Percentiles rank a stretch among this genome's conserved stretches.
Conservation (phyloP, 2,113 vertebrate species). For the Etia nguti region DNA sequence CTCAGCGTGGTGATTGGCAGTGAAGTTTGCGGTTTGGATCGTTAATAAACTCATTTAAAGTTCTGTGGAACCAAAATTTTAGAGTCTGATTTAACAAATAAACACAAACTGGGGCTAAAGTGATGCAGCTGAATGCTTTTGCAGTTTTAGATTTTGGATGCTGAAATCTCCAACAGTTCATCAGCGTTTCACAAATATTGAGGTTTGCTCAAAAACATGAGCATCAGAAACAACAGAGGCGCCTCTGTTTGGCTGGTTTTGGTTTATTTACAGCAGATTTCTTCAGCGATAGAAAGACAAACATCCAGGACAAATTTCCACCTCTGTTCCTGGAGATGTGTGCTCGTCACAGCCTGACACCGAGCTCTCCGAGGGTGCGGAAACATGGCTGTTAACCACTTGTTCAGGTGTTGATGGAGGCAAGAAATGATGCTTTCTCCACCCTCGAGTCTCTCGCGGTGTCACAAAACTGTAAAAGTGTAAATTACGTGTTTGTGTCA, state of each 20-base stretch:
- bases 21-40: neutral
- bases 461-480: neutral
- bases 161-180: neutral
- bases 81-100: neutral
- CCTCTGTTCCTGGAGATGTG: neutral
- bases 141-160: neutral
- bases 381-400: neutral
- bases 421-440: neutral
- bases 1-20: neutral
- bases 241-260: neutral
- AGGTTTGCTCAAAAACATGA: rapidly evolving
- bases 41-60: neutral
- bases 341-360: neutral
- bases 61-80: neutral
- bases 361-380: neutral
- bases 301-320: neutral
- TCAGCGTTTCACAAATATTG: neutral
- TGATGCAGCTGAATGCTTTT: neutral
- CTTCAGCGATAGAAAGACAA: rapidly evolving
- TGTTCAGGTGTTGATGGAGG: neutral
- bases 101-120: neutral
- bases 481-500: neutral
- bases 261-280: neutral
- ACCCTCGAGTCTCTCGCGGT: neutral
- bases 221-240: neutral